phyloP scores from a whole-genome alignment of 1,140 invertebrate genomes.

The Nixonia krombeini region DNA sequence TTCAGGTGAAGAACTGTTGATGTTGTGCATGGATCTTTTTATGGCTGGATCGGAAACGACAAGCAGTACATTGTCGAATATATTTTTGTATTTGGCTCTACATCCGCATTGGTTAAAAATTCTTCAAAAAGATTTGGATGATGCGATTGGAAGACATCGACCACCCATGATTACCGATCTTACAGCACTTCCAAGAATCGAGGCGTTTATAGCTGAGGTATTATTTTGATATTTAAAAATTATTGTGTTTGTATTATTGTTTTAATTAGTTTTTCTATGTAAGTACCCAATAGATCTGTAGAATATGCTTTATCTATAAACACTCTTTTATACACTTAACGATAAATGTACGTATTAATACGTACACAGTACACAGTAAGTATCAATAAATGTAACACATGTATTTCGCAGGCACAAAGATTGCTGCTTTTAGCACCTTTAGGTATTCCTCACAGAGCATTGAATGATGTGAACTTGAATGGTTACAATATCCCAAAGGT shows the following conservation, averaged over 20 bases:
- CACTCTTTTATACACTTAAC: no score
- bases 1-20: conserved; percentile 76
- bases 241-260: conserved; percentile 1
- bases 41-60: conserved; percentile 82
- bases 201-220: conserved; percentile 71
- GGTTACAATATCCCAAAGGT: conserved; percentile 79
- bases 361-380: no score
- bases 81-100: conserved; percentile 76
- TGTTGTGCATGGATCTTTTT: conserved; percentile 79
- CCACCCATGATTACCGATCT: conserved; percentile 75
- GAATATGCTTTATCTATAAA: neutral
- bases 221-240: neutral
- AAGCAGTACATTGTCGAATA: conserved; percentile 75
- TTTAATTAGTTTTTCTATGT: neutral
- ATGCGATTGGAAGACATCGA: conserved; percentile 74
- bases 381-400: conserved; percentile 4
- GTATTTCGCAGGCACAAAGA: conserved; percentile 75
- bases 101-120: conserved; percentile 77
- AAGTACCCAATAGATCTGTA: no score
- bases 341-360: no score
- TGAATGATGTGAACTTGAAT: conserved; percentile 72
- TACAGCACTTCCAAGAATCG: conserved; percentile 54
- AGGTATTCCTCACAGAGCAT: conserved; percentile 75
- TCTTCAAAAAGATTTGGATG: conserved; percentile 80
- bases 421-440: conserved; percentile 75